phyloP scores from a whole-genome alignment of 2,888 invertebrate genomes.

The Eupithecia exiguata region DNA sequence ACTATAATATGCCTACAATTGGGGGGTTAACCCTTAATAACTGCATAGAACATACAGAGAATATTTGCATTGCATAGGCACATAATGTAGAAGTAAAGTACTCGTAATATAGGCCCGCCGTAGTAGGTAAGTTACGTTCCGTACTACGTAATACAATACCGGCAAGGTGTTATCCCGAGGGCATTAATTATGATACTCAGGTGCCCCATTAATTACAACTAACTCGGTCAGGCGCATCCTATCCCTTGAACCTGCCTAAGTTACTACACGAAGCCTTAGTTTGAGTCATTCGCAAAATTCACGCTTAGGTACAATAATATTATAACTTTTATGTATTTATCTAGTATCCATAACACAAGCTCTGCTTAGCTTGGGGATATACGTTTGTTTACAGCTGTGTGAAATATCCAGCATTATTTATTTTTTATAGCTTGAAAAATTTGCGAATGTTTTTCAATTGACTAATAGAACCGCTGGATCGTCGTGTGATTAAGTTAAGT shows the following conservation, averaged over 20 bases:
- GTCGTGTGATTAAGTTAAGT: too few species aligned
- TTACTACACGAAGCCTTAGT: background rate
- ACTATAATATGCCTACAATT: too few species aligned
- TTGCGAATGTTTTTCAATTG: too few species aligned
- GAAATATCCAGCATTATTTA: too few species aligned
- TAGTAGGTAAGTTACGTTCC: background rate
- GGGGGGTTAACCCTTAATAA: too few species aligned
- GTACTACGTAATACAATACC: constrained; percentile 11
- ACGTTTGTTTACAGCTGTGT: too few species aligned
- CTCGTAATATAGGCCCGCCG: background rate
- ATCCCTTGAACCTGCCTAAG: constrained; percentile 3
- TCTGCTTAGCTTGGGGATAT: too few species aligned
- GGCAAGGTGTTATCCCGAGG: constrained; percentile 24
- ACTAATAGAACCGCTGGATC: too few species aligned
- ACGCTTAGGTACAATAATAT: background rate
- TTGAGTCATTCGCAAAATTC: background rate
- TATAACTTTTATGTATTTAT: too few species aligned
- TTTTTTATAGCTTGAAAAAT: background rate
- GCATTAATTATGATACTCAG: constrained; percentile 35
- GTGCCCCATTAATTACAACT: constrained; percentile 40
- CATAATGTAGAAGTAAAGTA: background rate
- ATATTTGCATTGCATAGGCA: too few species aligned
- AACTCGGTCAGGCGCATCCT: constrained; percentile 58
- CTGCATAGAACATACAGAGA: too few species aligned
- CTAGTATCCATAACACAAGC: too few species aligned